Evolutionary conservation across 2,113 vertebrate species (phyloP).

Genomic region (Alaudala cheleensis): DNA sequence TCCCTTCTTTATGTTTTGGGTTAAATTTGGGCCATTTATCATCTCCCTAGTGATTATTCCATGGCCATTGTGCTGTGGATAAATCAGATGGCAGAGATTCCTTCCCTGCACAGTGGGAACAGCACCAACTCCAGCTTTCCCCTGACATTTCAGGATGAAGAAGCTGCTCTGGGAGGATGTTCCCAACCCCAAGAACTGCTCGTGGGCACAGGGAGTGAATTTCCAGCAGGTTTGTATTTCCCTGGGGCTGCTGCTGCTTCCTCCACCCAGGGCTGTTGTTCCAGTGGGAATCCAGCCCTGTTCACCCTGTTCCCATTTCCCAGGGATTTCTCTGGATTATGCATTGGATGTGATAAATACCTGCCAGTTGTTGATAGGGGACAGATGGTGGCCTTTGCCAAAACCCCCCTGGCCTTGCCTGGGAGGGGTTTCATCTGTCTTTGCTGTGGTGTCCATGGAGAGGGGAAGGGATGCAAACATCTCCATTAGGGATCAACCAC

Average conservation of each 20-base stretch:
- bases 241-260: background rate
- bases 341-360: background rate
- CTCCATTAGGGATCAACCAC: background rate
- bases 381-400: slow-evolving; percentile 20
- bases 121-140: background rate
- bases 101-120: background rate
- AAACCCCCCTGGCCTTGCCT: background rate
- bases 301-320: background rate
- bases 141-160: slow-evolving; percentile 83
- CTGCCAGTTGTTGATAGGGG: background rate
- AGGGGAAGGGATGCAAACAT: background rate
- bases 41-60: background rate
- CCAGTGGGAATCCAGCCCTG: background rate
- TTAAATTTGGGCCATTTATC: background rate
- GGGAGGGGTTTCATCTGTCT: background rate
- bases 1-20: background rate
- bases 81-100: background rate
- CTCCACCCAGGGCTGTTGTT: background rate
- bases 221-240: slow-evolving; percentile 85
- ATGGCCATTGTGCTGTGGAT: background rate
- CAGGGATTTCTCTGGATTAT: background rate
- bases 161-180: slow-evolving; percentile 91
- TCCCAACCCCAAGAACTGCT: slow-evolving; percentile 94
- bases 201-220: slow-evolving; percentile 94
- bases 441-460: background rate